Evolutionary conservation across 2,113 vertebrate species (phyloP).

Genomic region (Nestor notabilis): DNA sequence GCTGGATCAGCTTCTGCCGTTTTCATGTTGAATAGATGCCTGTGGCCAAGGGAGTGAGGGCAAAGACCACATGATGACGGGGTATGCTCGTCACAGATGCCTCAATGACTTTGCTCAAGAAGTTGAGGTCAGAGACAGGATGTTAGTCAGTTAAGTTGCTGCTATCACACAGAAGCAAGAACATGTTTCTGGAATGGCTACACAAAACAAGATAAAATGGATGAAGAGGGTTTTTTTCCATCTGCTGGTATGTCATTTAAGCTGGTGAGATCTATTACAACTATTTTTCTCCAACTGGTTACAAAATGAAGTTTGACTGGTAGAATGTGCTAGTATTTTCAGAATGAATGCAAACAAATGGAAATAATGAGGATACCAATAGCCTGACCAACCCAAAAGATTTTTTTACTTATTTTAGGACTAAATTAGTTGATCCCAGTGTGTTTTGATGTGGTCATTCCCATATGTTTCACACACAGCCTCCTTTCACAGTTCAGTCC

Average conservation of each 20-base stretch:
- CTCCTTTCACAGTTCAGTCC: background rate
- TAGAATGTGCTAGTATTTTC: background rate
- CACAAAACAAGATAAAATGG: background rate
- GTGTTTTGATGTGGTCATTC: background rate
- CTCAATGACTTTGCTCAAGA: slow-evolving; percentile 18
- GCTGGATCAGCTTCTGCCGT: background rate
- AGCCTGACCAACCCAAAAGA: background rate
- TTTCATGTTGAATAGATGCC: background rate
- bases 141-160: slow-evolving; percentile 17
- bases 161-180: background rate
- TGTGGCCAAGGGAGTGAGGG: background rate
- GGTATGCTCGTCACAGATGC: slow-evolving; percentile 30
- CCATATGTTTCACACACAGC: background rate
- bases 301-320: background rate
- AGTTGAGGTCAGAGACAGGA: slow-evolving; percentile 47
- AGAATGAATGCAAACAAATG: background rate
- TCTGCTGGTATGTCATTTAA: background rate
- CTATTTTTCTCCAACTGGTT: background rate
- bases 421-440: background rate
- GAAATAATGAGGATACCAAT: background rate
- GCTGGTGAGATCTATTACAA: background rate
- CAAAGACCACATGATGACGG: slow-evolving; percentile 54
- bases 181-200: background rate
- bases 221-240: background rate
- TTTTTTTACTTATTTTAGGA: background rate